Conservation (phyloP, 64 coral and sea anemone species). For the Stichodactyla mertensii region DNA sequence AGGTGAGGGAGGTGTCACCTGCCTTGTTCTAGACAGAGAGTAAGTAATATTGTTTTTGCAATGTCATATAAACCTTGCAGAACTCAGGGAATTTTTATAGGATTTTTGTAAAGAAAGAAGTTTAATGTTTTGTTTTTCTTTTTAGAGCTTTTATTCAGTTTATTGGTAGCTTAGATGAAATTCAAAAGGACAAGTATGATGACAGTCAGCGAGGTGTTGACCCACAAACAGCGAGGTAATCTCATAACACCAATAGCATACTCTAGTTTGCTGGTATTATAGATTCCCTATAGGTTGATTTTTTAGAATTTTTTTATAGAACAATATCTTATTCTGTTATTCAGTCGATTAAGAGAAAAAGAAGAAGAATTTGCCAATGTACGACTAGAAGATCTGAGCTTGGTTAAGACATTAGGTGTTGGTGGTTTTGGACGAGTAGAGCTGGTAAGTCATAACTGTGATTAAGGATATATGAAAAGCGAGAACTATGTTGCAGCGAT, state of each 20-base stretch:
- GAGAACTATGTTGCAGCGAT: background rate
- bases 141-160: slow-evolving; percentile 76
- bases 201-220: slow-evolving; percentile 80
- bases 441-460: slow-evolving; percentile 53
- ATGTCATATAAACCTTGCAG: too few species aligned
- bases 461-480: background rate
- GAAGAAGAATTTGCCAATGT: slow-evolving; percentile 89
- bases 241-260: background rate
- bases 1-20: slow-evolving; percentile 77
- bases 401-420: slow-evolving; percentile 95
- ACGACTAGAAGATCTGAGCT: slow-evolving; percentile 67
- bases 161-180: slow-evolving; percentile 93
- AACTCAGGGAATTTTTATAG: too few species aligned
- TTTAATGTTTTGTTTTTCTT: background rate
- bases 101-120: too few species aligned
- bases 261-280: too few species aligned
- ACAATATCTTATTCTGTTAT: background rate
- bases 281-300: too few species aligned
- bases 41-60: slow-evolving; percentile 38
- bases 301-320: background rate
- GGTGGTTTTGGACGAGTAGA: slow-evolving; percentile 98
- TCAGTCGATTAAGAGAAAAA: slow-evolving; percentile 68
- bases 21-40: slow-evolving; percentile 96
- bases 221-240: slow-evolving; percentile 75
- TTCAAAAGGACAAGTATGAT: slow-evolving; percentile 82